phyloP scores from a whole-genome alignment of 53 echinoderm and acorn worm species.

The Holothuria scabra region DNA sequence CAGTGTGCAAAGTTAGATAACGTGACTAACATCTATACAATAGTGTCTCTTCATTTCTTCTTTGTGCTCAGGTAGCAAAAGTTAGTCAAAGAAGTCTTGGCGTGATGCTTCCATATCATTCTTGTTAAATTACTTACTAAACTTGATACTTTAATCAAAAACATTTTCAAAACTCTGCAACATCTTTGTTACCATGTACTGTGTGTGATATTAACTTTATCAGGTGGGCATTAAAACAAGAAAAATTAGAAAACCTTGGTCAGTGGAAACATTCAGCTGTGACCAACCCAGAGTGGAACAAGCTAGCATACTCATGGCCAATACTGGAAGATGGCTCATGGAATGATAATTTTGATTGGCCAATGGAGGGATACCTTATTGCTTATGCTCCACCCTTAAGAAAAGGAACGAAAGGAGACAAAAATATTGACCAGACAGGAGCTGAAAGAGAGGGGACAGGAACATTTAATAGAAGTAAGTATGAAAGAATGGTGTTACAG shows the following conservation, averaged over 20 bases:
- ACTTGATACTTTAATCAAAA: too few species aligned
- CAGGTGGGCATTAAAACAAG: constrained; percentile 97
- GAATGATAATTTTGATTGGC: constrained; percentile 98
- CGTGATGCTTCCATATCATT: too few species aligned
- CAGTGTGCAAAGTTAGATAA: too few species aligned
- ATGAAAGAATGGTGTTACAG: too few species aligned
- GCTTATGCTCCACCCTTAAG: constrained; percentile 94
- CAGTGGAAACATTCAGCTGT: constrained; percentile 88
- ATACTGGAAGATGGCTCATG: constrained; percentile 77
- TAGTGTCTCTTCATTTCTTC: too few species aligned
- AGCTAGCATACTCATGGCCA: constrained; percentile 97
- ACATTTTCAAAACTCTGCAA: too few species aligned
- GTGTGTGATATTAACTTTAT: background rate
- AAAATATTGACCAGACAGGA: constrained; percentile 24
- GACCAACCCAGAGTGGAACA: constrained; percentile 93
- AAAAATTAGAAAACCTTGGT: constrained; percentile 78
- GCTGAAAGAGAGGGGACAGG: constrained; percentile 18
- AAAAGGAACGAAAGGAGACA: constrained; percentile 5
- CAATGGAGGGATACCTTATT: constrained; percentile 96
- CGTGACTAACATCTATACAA: too few species aligned
- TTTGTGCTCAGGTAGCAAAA: too few species aligned
- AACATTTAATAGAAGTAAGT: constrained; percentile 64
- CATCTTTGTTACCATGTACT: too few species aligned
- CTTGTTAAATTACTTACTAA: too few species aligned
- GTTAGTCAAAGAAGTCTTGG: too few species aligned